Conservation (phyloP, 2,888 invertebrate genomes). For the Rosalia funebris region DNA sequence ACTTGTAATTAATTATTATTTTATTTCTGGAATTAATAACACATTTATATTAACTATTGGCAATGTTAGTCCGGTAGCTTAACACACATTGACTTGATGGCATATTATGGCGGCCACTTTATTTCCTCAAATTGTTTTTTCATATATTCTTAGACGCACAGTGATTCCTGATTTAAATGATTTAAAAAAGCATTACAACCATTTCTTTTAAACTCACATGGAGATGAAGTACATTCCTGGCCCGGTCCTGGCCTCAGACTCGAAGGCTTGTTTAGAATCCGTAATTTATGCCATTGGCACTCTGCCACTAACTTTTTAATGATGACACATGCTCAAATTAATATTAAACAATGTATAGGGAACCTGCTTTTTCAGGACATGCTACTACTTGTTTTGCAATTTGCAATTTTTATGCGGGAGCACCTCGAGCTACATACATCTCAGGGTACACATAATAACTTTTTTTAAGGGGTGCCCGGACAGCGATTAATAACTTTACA, state of each 20-base stretch:
- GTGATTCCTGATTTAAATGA: no score
- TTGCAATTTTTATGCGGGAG: constrained; percentile 27
- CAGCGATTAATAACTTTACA: constrained; percentile 11
- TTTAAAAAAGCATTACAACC: no score
- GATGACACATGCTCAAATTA: constrained; percentile 26
- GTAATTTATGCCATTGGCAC: constrained; percentile 23
- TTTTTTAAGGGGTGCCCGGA: constrained; percentile 20
- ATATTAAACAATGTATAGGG: constrained; percentile 24
- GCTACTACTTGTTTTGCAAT: constrained; percentile 24
- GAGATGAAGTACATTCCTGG: no score
- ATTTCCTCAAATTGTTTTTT: no score
- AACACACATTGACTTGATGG: no score
- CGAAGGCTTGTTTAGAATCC: constrained; percentile 19
- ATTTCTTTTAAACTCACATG: no score
- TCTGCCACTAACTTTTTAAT: constrained; percentile 22
- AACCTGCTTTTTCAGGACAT: constrained; percentile 17
- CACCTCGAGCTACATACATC: constrained; percentile 9
- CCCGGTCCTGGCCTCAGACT: not conserved
- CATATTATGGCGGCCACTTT: no score
- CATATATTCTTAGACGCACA: no score
- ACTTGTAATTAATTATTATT: no score
- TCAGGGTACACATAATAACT: constrained; percentile 5
- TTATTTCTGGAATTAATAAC: no score
- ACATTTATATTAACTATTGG: no score
- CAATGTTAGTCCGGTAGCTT: no score